Base-by-base conservation (phyloP, 2,888 invertebrate species). In the Bruchidius siliquastri region DNA sequence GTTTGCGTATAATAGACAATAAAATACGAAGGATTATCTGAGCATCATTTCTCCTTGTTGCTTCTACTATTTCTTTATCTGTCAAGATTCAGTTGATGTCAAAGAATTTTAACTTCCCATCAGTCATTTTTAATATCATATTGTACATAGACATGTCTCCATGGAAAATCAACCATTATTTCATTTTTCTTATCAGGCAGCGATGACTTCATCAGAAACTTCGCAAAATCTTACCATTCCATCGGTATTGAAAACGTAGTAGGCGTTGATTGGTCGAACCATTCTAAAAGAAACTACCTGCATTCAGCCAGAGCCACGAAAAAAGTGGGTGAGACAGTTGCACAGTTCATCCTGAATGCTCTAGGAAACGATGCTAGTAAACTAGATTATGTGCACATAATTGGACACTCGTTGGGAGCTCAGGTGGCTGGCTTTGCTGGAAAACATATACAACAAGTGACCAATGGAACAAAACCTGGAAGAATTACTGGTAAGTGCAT, bases 341-440 rank as follows among this genome's bases (percentile, higher is more conserved):
- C 76, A 18, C 71, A 78, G 20, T 79, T 80, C 67, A 68, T 80
- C 21, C 22, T 77, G 26, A 76, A 78, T n/a, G 22, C 78, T 1
- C 72, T 76, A 0, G 72, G 75, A 68, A 77, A 77, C 6, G 73
- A 81, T 68, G 68, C 71, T 0, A 75, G 74, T 0, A 69, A 78
- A 20, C 73, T 81, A 22, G 32, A 71, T 0, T 78, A 80, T 21
- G 71, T 81, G 0, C 81, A 81, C 67, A 26, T 81, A 6, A 79
- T 81, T 22, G 81, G 81, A 6, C 80, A 80, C 74, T 81, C 81
- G 10, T 72, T 81, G 20, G 81, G 81, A 8, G 80, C 80, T 8
- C 81, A 81, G 71, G 76, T 80, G 21, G 74, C 80, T 10, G 80
- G 79, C 18, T 80, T 81, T 71, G 76, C 78, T 18, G 81, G 80